Base-by-base conservation (phyloP, 2,888 invertebrate genomes). In the Cephus sareptanus region DNA sequence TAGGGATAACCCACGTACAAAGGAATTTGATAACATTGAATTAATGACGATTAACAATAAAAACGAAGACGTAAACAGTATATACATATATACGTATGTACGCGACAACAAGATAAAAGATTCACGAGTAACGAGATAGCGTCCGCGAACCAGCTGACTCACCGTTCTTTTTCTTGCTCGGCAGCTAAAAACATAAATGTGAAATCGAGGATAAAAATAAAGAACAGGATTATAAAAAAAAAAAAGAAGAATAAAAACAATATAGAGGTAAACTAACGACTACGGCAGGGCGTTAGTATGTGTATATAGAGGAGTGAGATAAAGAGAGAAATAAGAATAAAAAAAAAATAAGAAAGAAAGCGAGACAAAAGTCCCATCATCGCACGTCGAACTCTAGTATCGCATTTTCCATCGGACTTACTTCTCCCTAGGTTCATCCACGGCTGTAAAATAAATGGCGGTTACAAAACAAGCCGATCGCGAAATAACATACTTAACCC, bases 361-460 rank as follows among this genome's bases (percentile, higher is more conserved):
- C 71, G 79, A 79, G 23, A 56, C 56, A 23, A 56, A 9, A 56
- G 56, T 56, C 23, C 23, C 23, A 56, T 23, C 9, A 56, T 56
- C 56, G 56, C 56, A 56, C 9, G 9, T 9, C 56, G 56, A 56
- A 56, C 56, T 56, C 56, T 56, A 56, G 2, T 56, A 56, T 56
- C 56, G 23, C 9, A 56, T 56, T 56, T 56, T 15, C 12, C 74
- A 69, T 81, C 79, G 76, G 87, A 95, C 97, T 97, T 94, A 98
- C 97, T 97, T 97, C 94, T 97, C 97, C 94, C 96, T 96, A 89
- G 97, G 97, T 94, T 97, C 97, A 93, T 98, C 98, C 93, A 97
- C 97, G 92, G 98, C 98, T 98, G 95, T 92, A 96, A 96, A 92
- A 89, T 85, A 91, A 89, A 90, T 81, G 77, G 75, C 73, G 78